phyloP scores from a whole-genome alignment of 2,113 vertebrate genomes.

The Gambusia affinis region DNA sequence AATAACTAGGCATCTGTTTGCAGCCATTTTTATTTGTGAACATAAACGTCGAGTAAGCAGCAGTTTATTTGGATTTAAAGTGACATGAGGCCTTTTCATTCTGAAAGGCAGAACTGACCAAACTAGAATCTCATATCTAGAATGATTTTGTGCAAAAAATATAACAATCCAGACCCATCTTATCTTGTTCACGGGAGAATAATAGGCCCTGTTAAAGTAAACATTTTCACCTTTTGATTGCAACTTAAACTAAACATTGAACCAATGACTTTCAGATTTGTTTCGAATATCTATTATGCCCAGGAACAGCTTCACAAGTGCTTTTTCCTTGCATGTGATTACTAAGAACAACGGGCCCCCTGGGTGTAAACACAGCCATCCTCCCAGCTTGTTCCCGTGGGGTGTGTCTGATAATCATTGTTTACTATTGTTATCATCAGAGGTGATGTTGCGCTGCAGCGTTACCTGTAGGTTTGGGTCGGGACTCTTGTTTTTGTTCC shows the following conservation, averaged over 20 bases:
- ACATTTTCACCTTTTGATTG: background rate
- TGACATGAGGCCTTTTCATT: no score
- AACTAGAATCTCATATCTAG: no score
- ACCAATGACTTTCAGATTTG: background rate
- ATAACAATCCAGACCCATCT: no score
- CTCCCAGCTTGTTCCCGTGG: background rate
- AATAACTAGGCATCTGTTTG: no score
- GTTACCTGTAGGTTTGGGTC: background rate
- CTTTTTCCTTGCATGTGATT: background rate
- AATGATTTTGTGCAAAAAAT: no score
- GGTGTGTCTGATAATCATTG: background rate
- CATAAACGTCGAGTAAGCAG: no score
- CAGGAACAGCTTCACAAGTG: background rate
- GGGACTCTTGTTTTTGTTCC: background rate
- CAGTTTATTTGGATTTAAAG: no score
- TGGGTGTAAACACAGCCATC: background rate
- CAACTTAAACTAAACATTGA: background rate
- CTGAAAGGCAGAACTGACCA: no score
- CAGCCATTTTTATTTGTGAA: no score
- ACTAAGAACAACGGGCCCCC: background rate
- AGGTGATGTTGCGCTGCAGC: background rate
- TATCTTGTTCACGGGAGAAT: no score
- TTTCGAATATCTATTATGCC: background rate
- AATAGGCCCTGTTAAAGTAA: background rate
- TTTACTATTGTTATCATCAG: background rate